Conservation (phyloP, 2,113 vertebrate genomes). For the Protobothrops flavoviridis region DNA sequence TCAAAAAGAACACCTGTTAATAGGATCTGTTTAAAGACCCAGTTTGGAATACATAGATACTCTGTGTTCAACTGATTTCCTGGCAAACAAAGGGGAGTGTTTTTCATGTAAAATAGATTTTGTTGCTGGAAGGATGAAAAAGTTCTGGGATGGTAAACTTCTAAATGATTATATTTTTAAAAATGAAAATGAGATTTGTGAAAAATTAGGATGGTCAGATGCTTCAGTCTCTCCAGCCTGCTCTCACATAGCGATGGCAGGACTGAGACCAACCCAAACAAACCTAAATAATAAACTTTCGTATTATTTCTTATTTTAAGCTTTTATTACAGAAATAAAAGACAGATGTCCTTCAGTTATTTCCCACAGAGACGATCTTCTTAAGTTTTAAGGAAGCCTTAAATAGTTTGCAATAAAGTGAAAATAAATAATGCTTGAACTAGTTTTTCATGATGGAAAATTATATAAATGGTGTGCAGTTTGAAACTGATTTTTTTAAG, state of each 20-base stretch:
- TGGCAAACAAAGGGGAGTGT: background rate
- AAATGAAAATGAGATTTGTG: background rate
- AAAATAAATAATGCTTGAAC: background rate
- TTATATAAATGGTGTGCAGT: background rate
- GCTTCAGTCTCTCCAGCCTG: background rate
- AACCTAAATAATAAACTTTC: background rate
- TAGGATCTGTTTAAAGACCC: slow-evolving; percentile 22
- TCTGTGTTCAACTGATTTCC: background rate
- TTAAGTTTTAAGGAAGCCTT: background rate
- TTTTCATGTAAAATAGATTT: background rate
- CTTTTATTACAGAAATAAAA: background rate
- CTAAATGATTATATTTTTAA: background rate
- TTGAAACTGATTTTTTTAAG: background rate
- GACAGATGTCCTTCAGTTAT: background rate
- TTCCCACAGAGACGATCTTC: background rate
- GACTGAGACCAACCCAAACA: background rate
- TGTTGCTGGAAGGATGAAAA: background rate
- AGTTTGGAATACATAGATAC: slow-evolving; percentile 22
- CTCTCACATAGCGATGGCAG: background rate
- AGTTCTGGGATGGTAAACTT: background rate
- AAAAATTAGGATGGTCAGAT: background rate
- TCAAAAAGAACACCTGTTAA: slow-evolving; percentile 36
- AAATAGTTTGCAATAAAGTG: background rate
- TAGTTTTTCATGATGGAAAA: background rate
- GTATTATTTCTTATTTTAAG: background rate